Percentiles rank a stretch among this genome's conserved stretches.
Evolutionary conservation across 2,797 vertebrate genomes (phyloP).

Genomic region (Myripristis murdjan): DNA sequence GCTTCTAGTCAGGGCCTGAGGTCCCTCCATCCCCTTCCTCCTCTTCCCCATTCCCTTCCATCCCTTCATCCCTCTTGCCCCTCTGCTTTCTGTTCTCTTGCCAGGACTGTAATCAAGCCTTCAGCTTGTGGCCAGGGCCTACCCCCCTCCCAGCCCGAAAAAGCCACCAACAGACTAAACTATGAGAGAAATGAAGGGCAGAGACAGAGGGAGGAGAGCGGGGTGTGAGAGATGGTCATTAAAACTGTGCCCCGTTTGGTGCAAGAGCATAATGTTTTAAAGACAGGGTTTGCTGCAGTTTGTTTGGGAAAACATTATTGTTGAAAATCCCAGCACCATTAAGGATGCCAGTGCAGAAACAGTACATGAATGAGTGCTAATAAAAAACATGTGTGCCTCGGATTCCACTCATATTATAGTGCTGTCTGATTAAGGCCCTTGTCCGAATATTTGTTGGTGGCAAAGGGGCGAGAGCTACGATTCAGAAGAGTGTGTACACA

Average conservation of each 20-base stretch:
- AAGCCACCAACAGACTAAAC: slow-evolving; percentile 86
- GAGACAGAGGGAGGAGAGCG: slow-evolving; percentile 55
- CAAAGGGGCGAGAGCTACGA: slow-evolving; percentile 33
- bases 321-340: slow-evolving; percentile 60
- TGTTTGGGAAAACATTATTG: slow-evolving; percentile 65
- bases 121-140: slow-evolving; percentile 81
- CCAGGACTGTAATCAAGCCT: slow-evolving; percentile 86
- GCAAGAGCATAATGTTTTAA: slow-evolving; percentile 63
- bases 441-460: slow-evolving; percentile 59
- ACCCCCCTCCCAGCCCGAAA: slow-evolving; percentile 54
- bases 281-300: slow-evolving; percentile 54
- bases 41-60: slow-evolving; percentile 67
- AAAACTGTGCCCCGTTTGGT: slow-evolving; percentile 59
- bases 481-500: slow-evolving; percentile 47
- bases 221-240: slow-evolving; percentile 74
- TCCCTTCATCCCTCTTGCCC: slow-evolving; percentile 74
- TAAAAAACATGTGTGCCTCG: slow-evolving; percentile 76
- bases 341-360: slow-evolving; percentile 59
- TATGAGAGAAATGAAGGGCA: slow-evolving; percentile 79
- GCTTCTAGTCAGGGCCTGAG: slow-evolving; percentile 82
- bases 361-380: slow-evolving; percentile 63
- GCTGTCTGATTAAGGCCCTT: slow-evolving; percentile 63
- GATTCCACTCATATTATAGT: slow-evolving; percentile 65
- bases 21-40: slow-evolving; percentile 70
- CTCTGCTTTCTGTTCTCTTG: slow-evolving; percentile 82